Evolutionary conservation across 2,888 invertebrate species (phyloP).

Genomic region (Mesorhabditis belari): DNA sequence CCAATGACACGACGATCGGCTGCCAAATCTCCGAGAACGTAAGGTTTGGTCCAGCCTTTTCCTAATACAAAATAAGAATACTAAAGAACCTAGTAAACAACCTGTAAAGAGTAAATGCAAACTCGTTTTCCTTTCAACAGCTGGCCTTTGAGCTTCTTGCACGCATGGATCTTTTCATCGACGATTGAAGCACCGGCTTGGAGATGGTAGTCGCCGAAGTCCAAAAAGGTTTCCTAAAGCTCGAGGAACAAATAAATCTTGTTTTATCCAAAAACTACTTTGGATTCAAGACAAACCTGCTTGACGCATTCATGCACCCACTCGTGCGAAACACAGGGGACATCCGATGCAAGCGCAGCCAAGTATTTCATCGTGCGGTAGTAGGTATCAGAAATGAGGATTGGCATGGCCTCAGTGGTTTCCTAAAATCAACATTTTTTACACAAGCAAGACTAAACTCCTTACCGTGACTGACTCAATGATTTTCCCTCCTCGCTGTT

Average conservation of each 20-base stretch:
- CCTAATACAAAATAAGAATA: constrained; percentile 5
- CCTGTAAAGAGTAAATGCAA: constrained; percentile 31
- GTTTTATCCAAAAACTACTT: background rate
- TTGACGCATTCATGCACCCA: constrained; percentile 68
- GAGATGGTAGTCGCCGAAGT: constrained; percentile 29
- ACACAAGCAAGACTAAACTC: background rate
- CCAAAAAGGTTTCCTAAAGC: constrained; percentile 20
- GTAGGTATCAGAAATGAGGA: constrained; percentile 64
- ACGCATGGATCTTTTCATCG: constrained; percentile 20
- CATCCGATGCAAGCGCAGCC: constrained; percentile 66
- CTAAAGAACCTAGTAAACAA: constrained; percentile 2
- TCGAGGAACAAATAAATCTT: background rate
- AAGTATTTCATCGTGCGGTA: constrained; percentile 71
- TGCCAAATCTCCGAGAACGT: constrained; percentile 47
- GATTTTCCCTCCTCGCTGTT: constrained; percentile 37
- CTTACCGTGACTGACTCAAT: constrained; percentile 38
- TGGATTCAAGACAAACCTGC: constrained; percentile 37
- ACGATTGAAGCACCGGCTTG: constrained; percentile 40
- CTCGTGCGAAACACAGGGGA: constrained; percentile 65
- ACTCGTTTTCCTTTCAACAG: constrained; percentile 36
- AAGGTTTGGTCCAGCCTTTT: constrained; percentile 4
- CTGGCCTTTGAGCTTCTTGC: constrained; percentile 27
- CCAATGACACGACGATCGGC: constrained; percentile 42
- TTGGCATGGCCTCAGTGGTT: constrained; percentile 11
- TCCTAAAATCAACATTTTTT: constrained; percentile 1